These are phyloP conservation scores for Psilopogon haemacephalus DNA, from an alignment of 2,113 vertebrate species.

Conservation along the genomic window DNA sequence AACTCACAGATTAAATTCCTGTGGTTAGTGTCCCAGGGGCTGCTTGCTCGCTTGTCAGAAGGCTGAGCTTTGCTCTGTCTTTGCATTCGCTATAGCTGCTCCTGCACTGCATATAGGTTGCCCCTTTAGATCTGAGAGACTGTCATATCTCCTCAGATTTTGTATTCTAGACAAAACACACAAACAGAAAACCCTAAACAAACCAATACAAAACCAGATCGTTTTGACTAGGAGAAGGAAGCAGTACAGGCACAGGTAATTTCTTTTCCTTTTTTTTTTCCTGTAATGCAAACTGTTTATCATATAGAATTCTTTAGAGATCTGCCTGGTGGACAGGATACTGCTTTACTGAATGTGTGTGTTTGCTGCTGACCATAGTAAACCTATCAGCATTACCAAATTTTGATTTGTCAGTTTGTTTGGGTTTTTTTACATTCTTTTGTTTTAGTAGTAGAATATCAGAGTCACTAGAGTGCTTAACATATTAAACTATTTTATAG, in stretches of 20 bases:
- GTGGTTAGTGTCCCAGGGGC: not conserved
- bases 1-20: not conserved
- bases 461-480: not conserved
- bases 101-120: not conserved
- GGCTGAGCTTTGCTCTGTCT: not conserved
- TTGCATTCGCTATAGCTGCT: not conserved
- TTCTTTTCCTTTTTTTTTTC: not conserved
- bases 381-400: not conserved
- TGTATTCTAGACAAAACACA: not conserved
- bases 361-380: not conserved
- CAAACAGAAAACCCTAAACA: not conserved
- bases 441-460: not conserved
- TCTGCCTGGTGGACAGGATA: not conserved
- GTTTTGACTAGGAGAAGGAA: not conserved
- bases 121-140: not conserved
- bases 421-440: fast-evolving
- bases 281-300: not conserved
- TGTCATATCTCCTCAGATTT: not conserved
- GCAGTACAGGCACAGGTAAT: not conserved
- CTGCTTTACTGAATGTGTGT: not conserved
- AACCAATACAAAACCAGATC: not conserved
- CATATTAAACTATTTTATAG: not conserved
- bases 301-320: not conserved
- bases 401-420: not conserved
- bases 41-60: not conserved